phyloP scores from a whole-genome alignment of 2,797 vertebrate genomes.

The Rhynchotus rufescens region DNA sequence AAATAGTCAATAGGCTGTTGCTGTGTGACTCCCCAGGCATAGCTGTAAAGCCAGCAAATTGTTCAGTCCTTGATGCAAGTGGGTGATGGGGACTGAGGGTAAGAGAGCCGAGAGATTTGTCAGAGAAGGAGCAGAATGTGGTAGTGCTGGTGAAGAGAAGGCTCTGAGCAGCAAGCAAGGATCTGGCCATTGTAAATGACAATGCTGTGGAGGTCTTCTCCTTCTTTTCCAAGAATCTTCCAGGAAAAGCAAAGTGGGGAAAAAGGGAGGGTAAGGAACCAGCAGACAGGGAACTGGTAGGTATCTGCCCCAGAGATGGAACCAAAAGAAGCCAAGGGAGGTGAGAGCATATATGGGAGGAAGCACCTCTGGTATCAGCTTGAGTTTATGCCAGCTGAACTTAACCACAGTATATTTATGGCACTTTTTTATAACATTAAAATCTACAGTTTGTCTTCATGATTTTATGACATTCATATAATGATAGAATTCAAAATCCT shows the following conservation, averaged over 20 bases:
- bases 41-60: neutral
- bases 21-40: neutral
- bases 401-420: neutral
- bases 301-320: neutral
- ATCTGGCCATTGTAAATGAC: neutral
- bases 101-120: neutral
- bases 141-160: neutral
- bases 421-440: neutral
- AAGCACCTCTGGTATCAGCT: neutral
- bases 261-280: neutral
- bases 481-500: neutral
- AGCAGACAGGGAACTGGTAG: fast-evolving
- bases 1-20: neutral
- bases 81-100: neutral
- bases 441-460: neutral
- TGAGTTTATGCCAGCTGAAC: neutral
- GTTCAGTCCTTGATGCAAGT: neutral
- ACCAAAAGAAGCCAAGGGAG: neutral
- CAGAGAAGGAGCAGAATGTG: neutral
- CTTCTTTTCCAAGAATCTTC: neutral
- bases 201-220: neutral
- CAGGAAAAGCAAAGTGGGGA: neutral
- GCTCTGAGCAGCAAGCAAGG: neutral
- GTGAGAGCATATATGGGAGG: neutral
- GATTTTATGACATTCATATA: neutral